Percentiles rank a stretch among this genome's conserved stretches.
phyloP scores from a whole-genome alignment of 2,113 vertebrate species.

The Prinia subflava region DNA sequence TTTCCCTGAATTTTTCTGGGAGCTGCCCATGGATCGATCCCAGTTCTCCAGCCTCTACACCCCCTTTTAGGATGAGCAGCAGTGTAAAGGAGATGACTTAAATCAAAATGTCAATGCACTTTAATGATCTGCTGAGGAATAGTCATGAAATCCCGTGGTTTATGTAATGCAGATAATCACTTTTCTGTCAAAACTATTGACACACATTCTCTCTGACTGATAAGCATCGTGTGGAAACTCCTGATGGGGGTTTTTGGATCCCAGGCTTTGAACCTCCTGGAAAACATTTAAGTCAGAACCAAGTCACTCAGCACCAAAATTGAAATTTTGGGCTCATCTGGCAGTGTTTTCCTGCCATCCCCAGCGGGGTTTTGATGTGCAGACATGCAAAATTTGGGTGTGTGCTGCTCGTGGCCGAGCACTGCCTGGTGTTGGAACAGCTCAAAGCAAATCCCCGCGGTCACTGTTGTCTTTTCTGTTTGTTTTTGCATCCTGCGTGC shows the following conservation, averaged over 20 bases:
- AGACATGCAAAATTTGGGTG: not conserved
- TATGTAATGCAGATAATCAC: not conserved
- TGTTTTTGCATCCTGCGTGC: not conserved
- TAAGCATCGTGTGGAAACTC: not conserved
- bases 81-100: not conserved
- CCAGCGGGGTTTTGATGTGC: rapidly evolving
- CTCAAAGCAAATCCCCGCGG: not conserved
- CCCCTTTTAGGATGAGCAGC: not conserved
- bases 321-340: not conserved
- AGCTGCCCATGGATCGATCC: not conserved
- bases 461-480: not conserved
- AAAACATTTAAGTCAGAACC: not conserved
- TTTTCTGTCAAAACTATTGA: conserved; percentile 40
- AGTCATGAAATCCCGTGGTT: not conserved
- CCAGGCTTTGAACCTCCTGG: not conserved
- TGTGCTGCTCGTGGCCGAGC: rapidly evolving
- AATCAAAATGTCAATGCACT: not conserved
- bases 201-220: not conserved
- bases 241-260: not conserved
- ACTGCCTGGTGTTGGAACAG: not conserved
- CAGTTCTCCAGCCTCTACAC: rapidly evolving
- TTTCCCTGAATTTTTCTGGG: not conserved
- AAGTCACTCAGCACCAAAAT: not conserved
- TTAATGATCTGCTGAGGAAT: not conserved
- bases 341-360: rapidly evolving